Evolutionary conservation across 2,113 vertebrate species (phyloP).

Genomic region (Oncorhynchus masou): DNA sequence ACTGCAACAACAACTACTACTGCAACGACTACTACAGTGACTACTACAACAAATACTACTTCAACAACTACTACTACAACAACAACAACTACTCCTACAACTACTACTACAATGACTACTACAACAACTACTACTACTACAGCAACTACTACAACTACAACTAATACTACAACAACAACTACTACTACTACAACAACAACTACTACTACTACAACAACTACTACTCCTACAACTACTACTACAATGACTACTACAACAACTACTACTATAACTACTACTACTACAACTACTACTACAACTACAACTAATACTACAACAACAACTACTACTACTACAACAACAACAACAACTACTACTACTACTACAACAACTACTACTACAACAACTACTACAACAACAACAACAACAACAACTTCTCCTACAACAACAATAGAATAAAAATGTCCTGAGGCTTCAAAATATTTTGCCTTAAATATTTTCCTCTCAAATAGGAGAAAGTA

Average conservation of each 20-base stretch:
- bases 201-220: too few relatives aligned
- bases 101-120: too few relatives aligned
- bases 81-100: too few relatives aligned
- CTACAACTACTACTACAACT: not conserved
- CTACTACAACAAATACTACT: too few relatives aligned
- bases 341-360: too few relatives aligned
- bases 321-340: constrained; percentile 3
- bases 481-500: constrained; percentile 35
- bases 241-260: constrained; percentile 15
- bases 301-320: constrained; percentile 36
- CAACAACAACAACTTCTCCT: constrained; percentile 14
- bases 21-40: not conserved
- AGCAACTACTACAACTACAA: too few relatives aligned
- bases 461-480: constrained; percentile 54
- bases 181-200: too few relatives aligned
- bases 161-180: too few relatives aligned
- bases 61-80: too few relatives aligned
- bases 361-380: too few relatives aligned
- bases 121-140: too few relatives aligned
- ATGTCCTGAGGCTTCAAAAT: constrained; percentile 55
- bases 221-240: not conserved
- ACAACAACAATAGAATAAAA: constrained; percentile 30
- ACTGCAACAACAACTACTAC: constrained; percentile 22
- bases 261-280: not conserved
- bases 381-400: too few relatives aligned